phyloP scores from a whole-genome alignment of 2,888 invertebrate genomes.

The Diarsia brunnea region DNA sequence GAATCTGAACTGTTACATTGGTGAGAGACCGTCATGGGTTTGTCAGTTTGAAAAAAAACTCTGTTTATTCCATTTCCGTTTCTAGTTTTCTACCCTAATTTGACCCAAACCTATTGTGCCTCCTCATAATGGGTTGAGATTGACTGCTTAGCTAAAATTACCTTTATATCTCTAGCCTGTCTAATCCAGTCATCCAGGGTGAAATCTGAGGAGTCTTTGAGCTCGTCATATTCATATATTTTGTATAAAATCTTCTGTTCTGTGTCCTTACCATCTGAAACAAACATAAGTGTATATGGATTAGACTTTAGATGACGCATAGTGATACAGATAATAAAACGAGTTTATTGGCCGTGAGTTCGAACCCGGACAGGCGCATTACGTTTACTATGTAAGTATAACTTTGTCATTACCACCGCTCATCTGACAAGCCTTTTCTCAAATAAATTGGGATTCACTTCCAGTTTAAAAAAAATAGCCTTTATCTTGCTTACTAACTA shows the following conservation, averaged over 20 bases:
- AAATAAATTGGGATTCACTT: no score
- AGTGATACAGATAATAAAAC: neutral
- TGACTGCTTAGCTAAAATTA: constrained; percentile 72
- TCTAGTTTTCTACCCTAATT: neutral
- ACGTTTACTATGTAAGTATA: no score
- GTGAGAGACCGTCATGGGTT: no score
- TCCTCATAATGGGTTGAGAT: neutral
- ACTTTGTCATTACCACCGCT: no score
- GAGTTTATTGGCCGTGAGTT: no score
- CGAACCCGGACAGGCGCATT: no score
- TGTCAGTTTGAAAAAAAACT: no score
- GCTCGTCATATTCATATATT: constrained; percentile 96
- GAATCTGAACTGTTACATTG: no score
- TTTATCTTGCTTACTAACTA: no score
- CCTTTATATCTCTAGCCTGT: constrained; percentile 97
- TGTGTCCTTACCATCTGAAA: constrained; percentile 88
- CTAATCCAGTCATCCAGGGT: constrained; percentile 97
- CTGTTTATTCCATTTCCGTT: no score
- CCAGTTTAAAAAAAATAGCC: no score
- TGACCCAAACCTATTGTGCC: neutral
- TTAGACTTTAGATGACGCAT: neutral
- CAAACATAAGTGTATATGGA: neutral
- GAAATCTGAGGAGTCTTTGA: constrained; percentile 99
- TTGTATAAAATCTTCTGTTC: constrained; percentile 93
- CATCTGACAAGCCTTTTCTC: no score